These are phyloP conservation scores for Limanda limanda DNA, from an alignment of 2,113 vertebrate genomes.

Conservation along the genomic window DNA sequence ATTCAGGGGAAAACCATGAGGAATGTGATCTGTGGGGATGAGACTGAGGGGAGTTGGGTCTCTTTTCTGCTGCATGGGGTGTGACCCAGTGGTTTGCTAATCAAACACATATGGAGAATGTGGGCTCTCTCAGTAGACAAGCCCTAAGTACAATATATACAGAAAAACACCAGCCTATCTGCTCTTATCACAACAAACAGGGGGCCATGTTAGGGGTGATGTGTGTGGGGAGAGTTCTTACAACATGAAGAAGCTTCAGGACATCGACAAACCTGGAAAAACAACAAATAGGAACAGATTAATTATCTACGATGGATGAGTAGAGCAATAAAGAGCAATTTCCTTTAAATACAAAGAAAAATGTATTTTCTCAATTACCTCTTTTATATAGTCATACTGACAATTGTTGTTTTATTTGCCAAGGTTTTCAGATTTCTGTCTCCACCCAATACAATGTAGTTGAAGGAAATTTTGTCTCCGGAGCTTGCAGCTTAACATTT, in stretches of 20 bases:
- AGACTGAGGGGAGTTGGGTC: conserved; percentile 28
- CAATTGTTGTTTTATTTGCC: background rate
- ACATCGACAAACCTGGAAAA: conserved; percentile 94
- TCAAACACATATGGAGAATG: conserved; percentile 67
- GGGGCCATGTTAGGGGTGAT: background rate
- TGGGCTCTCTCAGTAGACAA: conserved; percentile 20
- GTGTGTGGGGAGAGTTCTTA: conserved; percentile 84
- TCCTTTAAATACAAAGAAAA: background rate
- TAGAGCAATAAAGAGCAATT: background rate
- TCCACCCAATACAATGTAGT: background rate
- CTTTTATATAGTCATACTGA: background rate
- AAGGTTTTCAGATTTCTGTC: background rate
- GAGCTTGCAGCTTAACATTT: too few species aligned
- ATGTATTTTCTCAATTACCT: background rate
- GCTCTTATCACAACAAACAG: conserved; percentile 17
- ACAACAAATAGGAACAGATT: background rate
- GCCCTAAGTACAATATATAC: conserved; percentile 18
- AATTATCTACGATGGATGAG: background rate
- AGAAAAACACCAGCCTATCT: conserved; percentile 14
- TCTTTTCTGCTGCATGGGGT: conserved; percentile 27
- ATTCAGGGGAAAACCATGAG: conserved; percentile 24
- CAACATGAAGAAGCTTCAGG: conserved; percentile 96
- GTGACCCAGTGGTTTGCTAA: conserved; percentile 38
- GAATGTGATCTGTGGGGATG: conserved; percentile 43
- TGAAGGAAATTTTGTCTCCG: background rate